Conservation (phyloP, 2,888 invertebrate genomes). For the Platycheirus rosarum region DNA sequence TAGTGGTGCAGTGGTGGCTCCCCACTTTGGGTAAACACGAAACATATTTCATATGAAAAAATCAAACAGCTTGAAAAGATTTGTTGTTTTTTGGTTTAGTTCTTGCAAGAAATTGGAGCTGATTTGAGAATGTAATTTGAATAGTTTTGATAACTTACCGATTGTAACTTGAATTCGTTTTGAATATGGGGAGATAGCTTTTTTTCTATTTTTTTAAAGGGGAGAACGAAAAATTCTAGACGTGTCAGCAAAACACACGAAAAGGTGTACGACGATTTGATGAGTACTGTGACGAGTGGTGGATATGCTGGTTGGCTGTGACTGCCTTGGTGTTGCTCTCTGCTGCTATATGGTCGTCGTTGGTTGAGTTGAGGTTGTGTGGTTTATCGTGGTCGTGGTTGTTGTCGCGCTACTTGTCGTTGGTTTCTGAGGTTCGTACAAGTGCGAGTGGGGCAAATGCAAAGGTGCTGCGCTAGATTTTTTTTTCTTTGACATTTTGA, state of each 20-base stretch:
- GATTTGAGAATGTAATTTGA: slow-evolving; percentile 47
- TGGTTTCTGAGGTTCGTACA: slow-evolving; percentile 35
- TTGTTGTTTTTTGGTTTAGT: slow-evolving; percentile 21
- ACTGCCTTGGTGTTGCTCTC: slow-evolving; percentile 30
- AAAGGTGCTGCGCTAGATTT: slow-evolving; percentile 52
- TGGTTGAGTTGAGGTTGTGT: neutral
- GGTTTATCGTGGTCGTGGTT: slow-evolving; percentile 32
- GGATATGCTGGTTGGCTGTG: slow-evolving; percentile 54
- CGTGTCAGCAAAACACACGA: slow-evolving; percentile 74
- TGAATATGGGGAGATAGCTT: slow-evolving; percentile 27
- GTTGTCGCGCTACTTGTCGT: slow-evolving; percentile 47
- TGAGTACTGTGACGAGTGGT: slow-evolving; percentile 64
- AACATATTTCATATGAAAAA: slow-evolving; percentile 66
- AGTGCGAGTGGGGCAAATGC: slow-evolving; percentile 65
- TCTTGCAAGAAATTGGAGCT: slow-evolving; percentile 25
- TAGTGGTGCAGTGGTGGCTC: slow-evolving; percentile 46
- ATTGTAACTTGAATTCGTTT: slow-evolving; percentile 44
- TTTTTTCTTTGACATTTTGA: slow-evolving; percentile 53
- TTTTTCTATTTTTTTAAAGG: slow-evolving; percentile 16
- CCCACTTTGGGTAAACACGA: slow-evolving; percentile 68
- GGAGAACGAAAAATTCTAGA: slow-evolving; percentile 69
- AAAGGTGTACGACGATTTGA: slow-evolving; percentile 66
- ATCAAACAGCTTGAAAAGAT: slow-evolving; percentile 16
- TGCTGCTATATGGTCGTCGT: slow-evolving; percentile 14
- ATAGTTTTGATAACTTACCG: slow-evolving; percentile 58